These are phyloP conservation scores for Brachionus calyciflorus DNA, from an alignment of 1,140 invertebrate genomes.

Conservation along the genomic window DNA sequence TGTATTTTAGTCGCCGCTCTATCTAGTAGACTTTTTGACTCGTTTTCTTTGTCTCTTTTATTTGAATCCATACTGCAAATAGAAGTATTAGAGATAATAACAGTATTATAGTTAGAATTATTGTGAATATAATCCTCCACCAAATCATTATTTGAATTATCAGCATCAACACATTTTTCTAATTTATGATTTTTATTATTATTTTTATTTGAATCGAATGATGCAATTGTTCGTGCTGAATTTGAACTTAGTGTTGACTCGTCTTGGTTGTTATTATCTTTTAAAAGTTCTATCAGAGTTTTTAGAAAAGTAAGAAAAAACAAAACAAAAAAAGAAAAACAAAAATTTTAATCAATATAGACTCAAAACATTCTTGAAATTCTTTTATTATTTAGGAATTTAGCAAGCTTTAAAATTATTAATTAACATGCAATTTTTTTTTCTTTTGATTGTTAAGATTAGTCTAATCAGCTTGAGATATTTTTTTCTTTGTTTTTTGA, in stretches of 20 bases:
- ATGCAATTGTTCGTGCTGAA: slow-evolving; percentile 14
- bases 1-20: slow-evolving; percentile 86
- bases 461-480: slow-evolving; percentile 38
- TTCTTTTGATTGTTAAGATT: neutral
- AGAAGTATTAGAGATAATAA: slow-evolving; percentile 26
- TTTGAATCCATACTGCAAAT: slow-evolving; percentile 37
- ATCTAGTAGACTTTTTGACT: slow-evolving; percentile 63
- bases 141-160: slow-evolving; percentile 37
- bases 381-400: no score
- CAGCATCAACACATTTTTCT: slow-evolving; percentile 34
- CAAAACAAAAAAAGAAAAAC: no score
- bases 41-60: slow-evolving; percentile 32
- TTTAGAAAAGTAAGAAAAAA: no score
- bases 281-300: neutral
- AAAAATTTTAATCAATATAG: slow-evolving; percentile 20
- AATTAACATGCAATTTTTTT: slow-evolving; percentile 30
- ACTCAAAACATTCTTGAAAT: slow-evolving; percentile 40
- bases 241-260: slow-evolving; percentile 30
- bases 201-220: no score
- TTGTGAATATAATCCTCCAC: slow-evolving; percentile 39
- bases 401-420: neutral
- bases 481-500: no score
- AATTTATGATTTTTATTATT: slow-evolving; percentile 34
- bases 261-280: neutral
- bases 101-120: slow-evolving; percentile 20